Percentiles rank a stretch among this genome's conserved stretches.
These are phyloP conservation scores for Callitettix versicolor DNA, from an alignment of 1,140 invertebrate genomes.

Conservation along the genomic window DNA sequence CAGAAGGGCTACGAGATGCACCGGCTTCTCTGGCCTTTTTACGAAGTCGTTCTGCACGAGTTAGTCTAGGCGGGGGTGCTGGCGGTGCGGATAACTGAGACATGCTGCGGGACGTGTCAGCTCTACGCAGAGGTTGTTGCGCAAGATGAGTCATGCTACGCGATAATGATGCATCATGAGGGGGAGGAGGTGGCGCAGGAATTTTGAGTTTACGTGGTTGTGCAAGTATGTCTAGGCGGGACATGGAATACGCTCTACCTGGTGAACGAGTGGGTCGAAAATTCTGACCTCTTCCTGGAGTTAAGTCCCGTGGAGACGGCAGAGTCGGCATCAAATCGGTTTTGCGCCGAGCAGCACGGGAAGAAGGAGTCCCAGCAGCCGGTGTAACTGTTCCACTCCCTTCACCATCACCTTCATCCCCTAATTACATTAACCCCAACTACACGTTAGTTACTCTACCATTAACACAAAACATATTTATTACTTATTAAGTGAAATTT, in stretches of 20 bases:
- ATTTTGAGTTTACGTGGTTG: slow-evolving; percentile 48
- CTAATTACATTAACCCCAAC: neutral
- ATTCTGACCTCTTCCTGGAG: slow-evolving; percentile 29
- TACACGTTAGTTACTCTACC: neutral
- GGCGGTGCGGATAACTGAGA: slow-evolving; percentile 32
- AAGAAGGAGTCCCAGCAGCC: slow-evolving; percentile 2
- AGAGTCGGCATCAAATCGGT: slow-evolving; percentile 84
- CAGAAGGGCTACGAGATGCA: slow-evolving; percentile 20
- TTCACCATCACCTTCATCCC: slow-evolving; percentile 5
- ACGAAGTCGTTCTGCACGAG: slow-evolving; percentile 42
- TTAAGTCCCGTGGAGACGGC: slow-evolving; percentile 54
- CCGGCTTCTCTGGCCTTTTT: slow-evolving; percentile 38
- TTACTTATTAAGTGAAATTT: neutral
- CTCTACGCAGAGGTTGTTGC: slow-evolving; percentile 30
- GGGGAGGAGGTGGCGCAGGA: slow-evolving; percentile 24
- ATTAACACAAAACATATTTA: neutral
- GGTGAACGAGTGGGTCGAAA: slow-evolving; percentile 6
- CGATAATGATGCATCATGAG: slow-evolving; percentile 28
- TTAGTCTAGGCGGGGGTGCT: slow-evolving; percentile 36
- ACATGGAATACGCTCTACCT: slow-evolving; percentile 78
- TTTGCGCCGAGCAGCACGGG: slow-evolving; percentile 50
- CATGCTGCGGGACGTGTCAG: slow-evolving; percentile 43
- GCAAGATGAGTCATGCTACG: slow-evolving; percentile 32
- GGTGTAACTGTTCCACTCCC: neutral
- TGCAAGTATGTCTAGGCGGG: slow-evolving; percentile 73